These are phyloP conservation scores for Lates calcarifer DNA, from an alignment of 2,113 vertebrate species.

Conservation along the genomic window DNA sequence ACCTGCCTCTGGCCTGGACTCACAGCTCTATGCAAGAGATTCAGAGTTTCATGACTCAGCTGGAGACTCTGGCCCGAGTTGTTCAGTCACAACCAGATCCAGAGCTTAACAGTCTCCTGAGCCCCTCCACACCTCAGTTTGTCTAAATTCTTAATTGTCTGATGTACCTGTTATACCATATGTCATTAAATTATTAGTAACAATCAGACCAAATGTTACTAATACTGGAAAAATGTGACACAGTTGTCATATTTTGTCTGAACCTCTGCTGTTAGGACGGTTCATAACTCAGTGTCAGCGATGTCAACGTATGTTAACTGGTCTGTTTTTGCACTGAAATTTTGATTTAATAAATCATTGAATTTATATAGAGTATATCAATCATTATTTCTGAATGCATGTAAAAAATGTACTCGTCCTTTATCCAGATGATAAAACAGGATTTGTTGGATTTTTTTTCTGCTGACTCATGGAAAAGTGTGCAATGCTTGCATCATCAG, in stretches of 20 bases:
- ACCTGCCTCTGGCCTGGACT: constrained; percentile 84
- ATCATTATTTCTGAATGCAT: background rate
- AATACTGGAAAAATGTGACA: background rate
- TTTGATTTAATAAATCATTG: background rate
- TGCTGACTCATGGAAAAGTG: background rate
- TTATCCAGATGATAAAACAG: background rate
- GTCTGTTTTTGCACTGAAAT: background rate
- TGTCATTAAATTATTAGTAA: background rate
- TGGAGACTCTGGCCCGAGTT: constrained; percentile 73
- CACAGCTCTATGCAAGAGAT: constrained; percentile 72
- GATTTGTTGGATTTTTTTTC: background rate
- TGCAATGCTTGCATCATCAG: background rate
- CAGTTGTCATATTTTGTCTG: background rate
- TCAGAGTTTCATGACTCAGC: constrained; percentile 70
- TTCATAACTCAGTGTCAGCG: constrained; percentile 4
- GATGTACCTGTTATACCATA: background rate
- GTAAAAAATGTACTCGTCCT: background rate
- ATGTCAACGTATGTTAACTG: background rate
- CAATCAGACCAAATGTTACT: background rate
- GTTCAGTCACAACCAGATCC: constrained; percentile 46
- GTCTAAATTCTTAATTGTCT: constrained; percentile 27
- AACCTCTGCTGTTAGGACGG: background rate
- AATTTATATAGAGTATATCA: background rate
- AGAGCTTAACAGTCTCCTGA: background rate
- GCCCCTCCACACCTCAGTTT: constrained; percentile 11